Evolutionary conservation across 2,113 vertebrate species (phyloP), one percentile per base, ranked within the genome.

Genomic region (Macaca mulatta): DNA sequence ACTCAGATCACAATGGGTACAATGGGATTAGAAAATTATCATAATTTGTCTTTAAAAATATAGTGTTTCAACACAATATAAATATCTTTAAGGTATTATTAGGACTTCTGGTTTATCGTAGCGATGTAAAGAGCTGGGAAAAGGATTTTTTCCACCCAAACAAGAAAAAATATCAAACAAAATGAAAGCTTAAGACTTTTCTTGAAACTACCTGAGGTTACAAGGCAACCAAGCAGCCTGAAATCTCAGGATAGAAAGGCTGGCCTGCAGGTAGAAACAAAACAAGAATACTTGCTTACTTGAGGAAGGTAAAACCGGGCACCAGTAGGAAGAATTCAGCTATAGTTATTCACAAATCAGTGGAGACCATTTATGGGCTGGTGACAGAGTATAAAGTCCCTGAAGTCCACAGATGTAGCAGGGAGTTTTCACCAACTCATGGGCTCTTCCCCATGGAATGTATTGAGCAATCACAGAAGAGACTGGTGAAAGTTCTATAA

Each of bases 31-130:
- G 38, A 70, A 88, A 88, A 72, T 16, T 22, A 6, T 16, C 27
- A 20, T 30, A 69, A 18, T 70, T 80, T 80, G 38, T 81, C 48
- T 23, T 80, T 59, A 69, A 35, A 70, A 94, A 94, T 18, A 87
- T 5, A 70, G 59, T 70, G 38, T 9, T 88, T 70, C 50, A 80
- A n/a, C 52, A 86, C 85, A 78, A 27, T 80, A 79, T 0, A 9
- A 14, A 27, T 10, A 45, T 16, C 52, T 87, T 87, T 70, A 22
- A 80, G 61, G 35, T 40, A n/a, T 77, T 85, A 64, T 22, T 70
- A 30, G 6, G 27, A 87, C 48, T 55, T 38, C 48, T 57, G 22
- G 10, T 57, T 69, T 79, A 30, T 48, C 13, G 7, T 27, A 45
- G 38, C 16, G 32, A 57, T 55, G 10, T 52, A 6, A 20, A 69